Evolutionary conservation across 1,140 invertebrate genomes (phyloP), one percentile per base, ranked within the genome.

Genomic region (Radopholus similis): DNA sequence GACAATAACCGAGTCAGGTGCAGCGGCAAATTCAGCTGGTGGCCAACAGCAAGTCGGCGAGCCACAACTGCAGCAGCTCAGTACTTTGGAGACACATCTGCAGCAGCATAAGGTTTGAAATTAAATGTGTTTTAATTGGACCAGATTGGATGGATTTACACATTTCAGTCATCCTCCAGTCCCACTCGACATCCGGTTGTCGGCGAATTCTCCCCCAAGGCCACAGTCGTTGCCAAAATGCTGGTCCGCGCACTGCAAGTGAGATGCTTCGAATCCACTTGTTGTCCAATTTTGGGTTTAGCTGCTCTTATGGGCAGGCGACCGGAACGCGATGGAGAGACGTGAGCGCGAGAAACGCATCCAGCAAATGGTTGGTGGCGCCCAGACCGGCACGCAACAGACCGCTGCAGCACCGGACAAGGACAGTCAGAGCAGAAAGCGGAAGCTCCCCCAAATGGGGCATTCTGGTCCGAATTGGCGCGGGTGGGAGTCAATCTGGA

Each of bases 201-300:
- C n/a, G 59, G 59, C 18, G 40, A 62, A 26, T 30, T 62, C 21
- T 62, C 59, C 30, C 42, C 59, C 1, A 62, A 62, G 37, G 68
- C 68, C n/a, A 72, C 56, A 13, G 73, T 75, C 30, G 34, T 72
- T 18, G 71, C 71, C 9, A 58, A 57, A 26, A 72, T 72, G 71
- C 73, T 72, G 18, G 71, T 72, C 9, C 73, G 73, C 11, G 65
- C 53, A 13, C 21, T 72, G 26, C 59, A 62, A 42, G 42, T 62
- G 23, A 8, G 2, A 9, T 4, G 9, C 9, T 51, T 21, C 23
- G 23, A 21, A 51, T 26, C 15, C 1, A 21, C 26, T 47, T 47
- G 18, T 15, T 4, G n/a, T 13, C 13, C 42, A 15, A 18, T 8
- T 47, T 5, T 21, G 8, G 23, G 9, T 26, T 26, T 4, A 51